These are phyloP conservation scores for Nothoprocta perdicaria DNA, from an alignment of 2,113 vertebrate genomes.

Conservation along the genomic window DNA sequence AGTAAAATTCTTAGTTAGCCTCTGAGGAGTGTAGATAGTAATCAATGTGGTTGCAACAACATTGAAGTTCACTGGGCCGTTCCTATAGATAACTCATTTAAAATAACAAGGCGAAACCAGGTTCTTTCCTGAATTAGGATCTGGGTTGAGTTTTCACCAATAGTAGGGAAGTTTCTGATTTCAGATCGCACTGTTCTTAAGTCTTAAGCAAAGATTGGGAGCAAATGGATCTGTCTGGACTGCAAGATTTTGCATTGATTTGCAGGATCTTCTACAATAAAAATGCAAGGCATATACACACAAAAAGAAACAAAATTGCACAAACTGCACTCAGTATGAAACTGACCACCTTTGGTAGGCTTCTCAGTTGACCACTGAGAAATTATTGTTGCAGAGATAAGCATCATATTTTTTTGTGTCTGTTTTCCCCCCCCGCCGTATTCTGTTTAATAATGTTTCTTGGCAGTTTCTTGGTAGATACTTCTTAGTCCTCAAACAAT, in stretches of 20 bases:
- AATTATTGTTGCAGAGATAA: slow-evolving; percentile 59
- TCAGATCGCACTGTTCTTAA: background rate
- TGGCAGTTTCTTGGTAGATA: slow-evolving; percentile 59
- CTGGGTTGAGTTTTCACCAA: background rate
- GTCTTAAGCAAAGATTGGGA: background rate
- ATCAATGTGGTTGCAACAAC: background rate
- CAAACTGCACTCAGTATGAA: slow-evolving; percentile 3
- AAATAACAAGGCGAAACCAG: background rate
- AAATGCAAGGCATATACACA: background rate
- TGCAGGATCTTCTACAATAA: background rate
- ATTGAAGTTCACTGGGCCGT: background rate
- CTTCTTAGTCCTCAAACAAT: slow-evolving; percentile 48
- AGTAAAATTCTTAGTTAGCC: background rate
- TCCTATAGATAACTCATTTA: background rate
- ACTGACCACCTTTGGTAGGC: slow-evolving; percentile 15
- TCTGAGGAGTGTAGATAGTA: background rate
- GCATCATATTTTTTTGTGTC: slow-evolving; percentile 46
- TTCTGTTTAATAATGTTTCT: slow-evolving; percentile 62
- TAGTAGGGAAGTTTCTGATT: background rate
- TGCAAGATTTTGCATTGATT: background rate
- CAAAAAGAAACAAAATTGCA: slow-evolving; percentile 37
- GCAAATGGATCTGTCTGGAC: background rate
- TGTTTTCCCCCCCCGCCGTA: slow-evolving; percentile 20
- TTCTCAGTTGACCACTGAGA: slow-evolving; percentile 30
- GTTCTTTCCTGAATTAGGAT: background rate